phyloP scores from a whole-genome alignment of 1,140 invertebrate genomes.

The Lysiphlebus fabarum region DNA sequence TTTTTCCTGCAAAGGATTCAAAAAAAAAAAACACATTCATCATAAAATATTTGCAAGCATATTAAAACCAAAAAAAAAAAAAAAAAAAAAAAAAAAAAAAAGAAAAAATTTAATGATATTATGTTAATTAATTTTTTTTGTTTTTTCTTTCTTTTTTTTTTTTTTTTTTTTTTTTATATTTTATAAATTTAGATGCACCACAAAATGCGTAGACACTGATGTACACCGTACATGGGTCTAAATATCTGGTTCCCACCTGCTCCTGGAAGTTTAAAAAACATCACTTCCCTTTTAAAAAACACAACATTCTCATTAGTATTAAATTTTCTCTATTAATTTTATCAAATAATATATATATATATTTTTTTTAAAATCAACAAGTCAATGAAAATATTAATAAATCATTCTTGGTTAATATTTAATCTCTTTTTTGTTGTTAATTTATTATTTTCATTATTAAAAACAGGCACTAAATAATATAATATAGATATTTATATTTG shows the following conservation, averaged over 20 bases:
- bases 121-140: slow-evolving; percentile 4
- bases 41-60: slow-evolving; percentile 53
- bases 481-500: slow-evolving; percentile 5
- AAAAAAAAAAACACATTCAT: slow-evolving; percentile 53
- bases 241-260: slow-evolving; percentile 57
- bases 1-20: slow-evolving; percentile 56
- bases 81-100: slow-evolving; percentile 28
- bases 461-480: slow-evolving; percentile 8
- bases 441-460: slow-evolving; percentile 1
- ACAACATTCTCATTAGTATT: slow-evolving; percentile 50
- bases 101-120: no score
- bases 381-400: slow-evolving; percentile 1
- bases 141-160: slow-evolving; percentile 4
- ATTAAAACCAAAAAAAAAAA: slow-evolving; percentile 40
- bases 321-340: slow-evolving; percentile 20
- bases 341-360: no score
- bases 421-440: not conserved
- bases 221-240: slow-evolving; percentile 55
- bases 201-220: slow-evolving; percentile 55
- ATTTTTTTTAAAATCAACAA: slow-evolving; percentile 11
- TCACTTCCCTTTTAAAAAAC: slow-evolving; percentile 56
- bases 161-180: slow-evolving; percentile 10
- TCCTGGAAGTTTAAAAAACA: slow-evolving; percentile 58
- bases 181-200: slow-evolving; percentile 50
- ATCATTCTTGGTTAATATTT: no score